Conservation (phyloP, 2,888 invertebrate genomes). For the Rhagonycha lutea region DNA sequence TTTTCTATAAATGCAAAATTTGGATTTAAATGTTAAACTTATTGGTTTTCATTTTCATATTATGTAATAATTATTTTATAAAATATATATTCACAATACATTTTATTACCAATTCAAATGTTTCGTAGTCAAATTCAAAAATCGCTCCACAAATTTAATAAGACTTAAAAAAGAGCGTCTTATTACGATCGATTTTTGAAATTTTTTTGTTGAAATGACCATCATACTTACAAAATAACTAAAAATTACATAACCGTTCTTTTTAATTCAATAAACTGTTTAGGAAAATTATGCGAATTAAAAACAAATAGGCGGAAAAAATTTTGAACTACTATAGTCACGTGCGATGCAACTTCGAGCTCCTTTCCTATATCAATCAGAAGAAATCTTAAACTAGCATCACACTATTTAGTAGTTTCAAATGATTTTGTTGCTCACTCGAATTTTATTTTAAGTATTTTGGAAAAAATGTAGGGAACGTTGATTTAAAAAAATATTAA, state of each 20-base stretch:
- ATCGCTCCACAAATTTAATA: constrained; percentile 54
- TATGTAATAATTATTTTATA: not conserved
- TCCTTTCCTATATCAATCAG: too few species aligned
- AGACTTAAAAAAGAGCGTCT: constrained; percentile 47
- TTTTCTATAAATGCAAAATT: constrained; percentile 30
- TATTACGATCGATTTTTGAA: constrained; percentile 51
- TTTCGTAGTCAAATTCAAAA: constrained; percentile 41
- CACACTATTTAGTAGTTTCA: too few species aligned
- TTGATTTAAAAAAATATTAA: not conserved
- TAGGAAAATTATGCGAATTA: not conserved
- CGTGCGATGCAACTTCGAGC: too few species aligned
- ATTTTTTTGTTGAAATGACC: not conserved
- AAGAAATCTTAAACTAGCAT: too few species aligned
- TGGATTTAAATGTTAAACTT: constrained; percentile 2
- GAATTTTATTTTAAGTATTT: too few species aligned
- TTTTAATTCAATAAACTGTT: not conserved
- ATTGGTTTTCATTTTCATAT: not conserved
- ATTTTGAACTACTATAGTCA: too few species aligned
- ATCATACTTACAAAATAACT: not conserved
- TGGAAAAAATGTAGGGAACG: not conserved
- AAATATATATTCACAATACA: not conserved
- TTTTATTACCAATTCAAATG: not conserved
- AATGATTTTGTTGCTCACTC: too few species aligned
- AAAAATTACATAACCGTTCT: not conserved
- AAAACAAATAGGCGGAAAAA: too few species aligned